A percentile compares a stretch with the other conserved stretches of the same genome.
phyloP scores from a whole-genome alignment of 2,888 invertebrate genomes.

The Acleris laterana region DNA sequence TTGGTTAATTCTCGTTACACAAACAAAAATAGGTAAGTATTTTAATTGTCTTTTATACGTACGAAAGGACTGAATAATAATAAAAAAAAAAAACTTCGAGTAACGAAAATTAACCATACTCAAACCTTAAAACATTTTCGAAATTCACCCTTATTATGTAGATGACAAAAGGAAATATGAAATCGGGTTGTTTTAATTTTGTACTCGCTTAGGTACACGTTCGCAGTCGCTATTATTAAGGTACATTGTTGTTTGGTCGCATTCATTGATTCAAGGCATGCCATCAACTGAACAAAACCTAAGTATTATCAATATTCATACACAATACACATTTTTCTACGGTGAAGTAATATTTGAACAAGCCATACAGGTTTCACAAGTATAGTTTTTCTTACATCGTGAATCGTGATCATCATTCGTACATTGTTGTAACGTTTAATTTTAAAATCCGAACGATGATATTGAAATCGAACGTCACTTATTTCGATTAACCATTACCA shows the following conservation, averaged over 20 bases:
- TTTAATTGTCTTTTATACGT: too few species aligned
- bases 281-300: slow-evolving; percentile 29
- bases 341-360: slow-evolving; percentile 37
- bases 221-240: background rate
- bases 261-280: slow-evolving; percentile 6
- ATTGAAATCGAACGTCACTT: background rate
- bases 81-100: too few species aligned
- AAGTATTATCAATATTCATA: slow-evolving; percentile 17
- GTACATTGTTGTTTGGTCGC: background rate
- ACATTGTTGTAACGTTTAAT: slow-evolving; percentile 10
- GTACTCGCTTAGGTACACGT: too few species aligned
- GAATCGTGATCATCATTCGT: slow-evolving; percentile 12
- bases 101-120: too few species aligned
- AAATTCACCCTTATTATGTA: too few species aligned
- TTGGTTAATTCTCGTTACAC: too few species aligned
- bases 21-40: too few species aligned
- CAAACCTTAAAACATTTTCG: too few species aligned
- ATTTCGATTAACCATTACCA: background rate
- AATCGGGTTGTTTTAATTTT: too few species aligned
- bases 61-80: too few species aligned
- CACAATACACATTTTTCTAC: slow-evolving; percentile 32
- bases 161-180: too few species aligned
- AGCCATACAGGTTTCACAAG: slow-evolving; percentile 6
- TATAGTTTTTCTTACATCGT: slow-evolving; percentile 9
- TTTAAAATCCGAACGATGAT: background rate